A percentile compares a stretch with the other conserved stretches of the same genome.
These are phyloP conservation scores for Vanacampus margaritifer DNA, from an alignment of 2,113 vertebrate species.

Conservation along the genomic window DNA sequence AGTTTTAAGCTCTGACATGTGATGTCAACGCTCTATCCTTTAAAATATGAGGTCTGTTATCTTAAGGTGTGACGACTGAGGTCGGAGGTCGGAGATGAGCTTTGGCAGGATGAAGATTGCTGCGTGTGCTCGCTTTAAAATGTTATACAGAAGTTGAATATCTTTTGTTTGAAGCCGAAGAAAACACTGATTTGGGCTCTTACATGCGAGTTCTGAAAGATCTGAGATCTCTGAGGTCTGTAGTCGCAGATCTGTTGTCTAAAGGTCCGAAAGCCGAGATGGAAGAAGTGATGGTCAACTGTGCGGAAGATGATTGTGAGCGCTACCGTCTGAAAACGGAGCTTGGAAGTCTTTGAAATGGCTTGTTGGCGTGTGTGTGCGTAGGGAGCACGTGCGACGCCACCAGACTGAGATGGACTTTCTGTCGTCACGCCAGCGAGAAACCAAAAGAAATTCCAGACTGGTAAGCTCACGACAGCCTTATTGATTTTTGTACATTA, in stretches of 20 bases:
- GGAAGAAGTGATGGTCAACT: not conserved
- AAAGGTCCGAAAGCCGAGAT: not conserved
- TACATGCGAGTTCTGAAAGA: not conserved
- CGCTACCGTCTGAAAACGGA: too few relatives aligned
- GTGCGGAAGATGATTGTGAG: too few relatives aligned
- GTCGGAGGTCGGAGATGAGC: not conserved
- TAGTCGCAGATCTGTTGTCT: not conserved
- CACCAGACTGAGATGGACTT: slow-evolving; percentile 89
- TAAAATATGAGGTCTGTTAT: not conserved
- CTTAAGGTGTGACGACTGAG: not conserved
- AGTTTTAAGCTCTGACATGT: not conserved
- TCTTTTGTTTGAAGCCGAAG: not conserved
- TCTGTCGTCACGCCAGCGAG: slow-evolving; percentile 82
- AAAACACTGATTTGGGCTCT: not conserved
- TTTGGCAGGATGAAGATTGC: not conserved
- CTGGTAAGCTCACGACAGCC: slow-evolving; percentile 75
- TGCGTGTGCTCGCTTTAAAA: not conserved
- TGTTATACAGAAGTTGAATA: not conserved
- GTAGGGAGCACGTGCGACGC: slow-evolving; percentile 82
- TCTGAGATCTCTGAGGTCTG: not conserved
- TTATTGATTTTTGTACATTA: not conserved
- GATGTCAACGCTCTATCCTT: not conserved
- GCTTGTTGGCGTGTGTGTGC: slow-evolving; percentile 1
- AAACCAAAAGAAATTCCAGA: slow-evolving; percentile 88
- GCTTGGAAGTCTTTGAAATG: not conserved